A percentile compares a stretch with the other conserved stretches of the same genome.
Conservation (phyloP, 2,113 vertebrate species). For the Grallaria varia region DNA sequence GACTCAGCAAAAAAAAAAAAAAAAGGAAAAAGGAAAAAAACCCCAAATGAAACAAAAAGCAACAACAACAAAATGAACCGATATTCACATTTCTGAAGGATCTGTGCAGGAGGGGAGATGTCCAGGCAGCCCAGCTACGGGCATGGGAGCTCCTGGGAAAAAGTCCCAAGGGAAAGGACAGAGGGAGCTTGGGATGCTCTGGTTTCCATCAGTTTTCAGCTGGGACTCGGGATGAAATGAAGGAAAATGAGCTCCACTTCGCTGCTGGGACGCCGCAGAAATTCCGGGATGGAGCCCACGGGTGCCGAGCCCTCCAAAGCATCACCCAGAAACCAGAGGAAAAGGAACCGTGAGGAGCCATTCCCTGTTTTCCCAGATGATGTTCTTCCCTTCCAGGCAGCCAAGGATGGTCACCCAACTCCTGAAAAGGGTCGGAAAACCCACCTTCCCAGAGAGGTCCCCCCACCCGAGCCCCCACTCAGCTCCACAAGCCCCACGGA, state of each 20-base stretch:
- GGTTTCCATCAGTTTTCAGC: not conserved
- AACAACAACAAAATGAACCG: not conserved
- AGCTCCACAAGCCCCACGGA: not conserved
- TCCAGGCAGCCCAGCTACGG: not conserved
- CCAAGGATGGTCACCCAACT: not conserved
- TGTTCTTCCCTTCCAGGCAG: not conserved
- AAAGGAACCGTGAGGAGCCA: not conserved
- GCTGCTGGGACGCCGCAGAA: not conserved
- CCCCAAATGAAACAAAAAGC: not conserved
- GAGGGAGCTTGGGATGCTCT: not conserved
- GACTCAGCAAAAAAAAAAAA: not conserved
- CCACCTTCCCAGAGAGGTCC: not conserved
- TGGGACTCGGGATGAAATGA: not conserved
- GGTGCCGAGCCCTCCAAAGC: not conserved
- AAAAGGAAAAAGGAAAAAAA: too few relatives aligned
- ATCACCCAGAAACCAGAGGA: not conserved
- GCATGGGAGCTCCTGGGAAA: not conserved
- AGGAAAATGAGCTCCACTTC: not conserved
- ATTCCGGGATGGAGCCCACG: not conserved
- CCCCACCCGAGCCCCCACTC: not conserved
- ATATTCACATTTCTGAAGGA: constrained; percentile 66
- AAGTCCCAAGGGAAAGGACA: too few relatives aligned
- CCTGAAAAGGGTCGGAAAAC: not conserved
- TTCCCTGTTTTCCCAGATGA: not conserved
- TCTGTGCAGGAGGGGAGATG: not conserved